Evolutionary conservation across 2,113 vertebrate genomes (phyloP).

Genomic region (Sciurus niger): DNA sequence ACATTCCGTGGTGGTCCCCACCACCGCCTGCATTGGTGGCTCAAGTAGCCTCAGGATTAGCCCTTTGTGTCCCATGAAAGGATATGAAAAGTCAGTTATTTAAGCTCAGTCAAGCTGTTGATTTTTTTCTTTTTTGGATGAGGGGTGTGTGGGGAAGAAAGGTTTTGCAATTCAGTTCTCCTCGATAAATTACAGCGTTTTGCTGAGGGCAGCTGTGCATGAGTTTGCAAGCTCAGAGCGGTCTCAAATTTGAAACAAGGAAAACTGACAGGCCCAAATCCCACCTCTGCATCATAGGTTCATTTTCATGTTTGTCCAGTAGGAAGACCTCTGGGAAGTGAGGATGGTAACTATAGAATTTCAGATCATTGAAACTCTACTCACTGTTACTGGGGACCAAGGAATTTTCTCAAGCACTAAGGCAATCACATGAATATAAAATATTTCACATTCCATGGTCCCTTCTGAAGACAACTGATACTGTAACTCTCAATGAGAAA

Average conservation of each 20-base stretch:
- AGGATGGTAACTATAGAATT: neutral
- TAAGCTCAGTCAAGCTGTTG: slow-evolving; percentile 98
- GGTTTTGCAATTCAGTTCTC: slow-evolving; percentile 93
- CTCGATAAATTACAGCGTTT: slow-evolving; percentile 92
- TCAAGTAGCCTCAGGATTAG: slow-evolving; percentile 98
- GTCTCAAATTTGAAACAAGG: slow-evolving; percentile 76
- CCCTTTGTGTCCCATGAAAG: slow-evolving; percentile 97
- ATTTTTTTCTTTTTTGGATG: slow-evolving; percentile 85
- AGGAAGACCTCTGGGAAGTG: neutral
- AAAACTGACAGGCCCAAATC: slow-evolving; percentile 27
- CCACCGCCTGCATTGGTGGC: slow-evolving; percentile 95
- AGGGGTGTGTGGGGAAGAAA: slow-evolving; percentile 86
- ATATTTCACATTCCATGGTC: neutral
- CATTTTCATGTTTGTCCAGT: neutral
- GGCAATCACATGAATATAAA: neutral
- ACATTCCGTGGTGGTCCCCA: slow-evolving; percentile 96
- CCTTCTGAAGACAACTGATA: neutral
- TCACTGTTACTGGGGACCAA: neutral
- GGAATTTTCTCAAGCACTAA: neutral
- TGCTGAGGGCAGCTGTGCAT: slow-evolving; percentile 88
- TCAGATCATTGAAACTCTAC: neutral
- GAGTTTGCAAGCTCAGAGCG: slow-evolving; percentile 83
- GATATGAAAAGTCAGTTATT: slow-evolving; percentile 99
- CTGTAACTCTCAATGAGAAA: neutral
- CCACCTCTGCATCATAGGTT: neutral